These are phyloP conservation scores for Archivesica marissinica DNA, from an alignment of 1,140 invertebrate genomes.

Conservation along the genomic window DNA sequence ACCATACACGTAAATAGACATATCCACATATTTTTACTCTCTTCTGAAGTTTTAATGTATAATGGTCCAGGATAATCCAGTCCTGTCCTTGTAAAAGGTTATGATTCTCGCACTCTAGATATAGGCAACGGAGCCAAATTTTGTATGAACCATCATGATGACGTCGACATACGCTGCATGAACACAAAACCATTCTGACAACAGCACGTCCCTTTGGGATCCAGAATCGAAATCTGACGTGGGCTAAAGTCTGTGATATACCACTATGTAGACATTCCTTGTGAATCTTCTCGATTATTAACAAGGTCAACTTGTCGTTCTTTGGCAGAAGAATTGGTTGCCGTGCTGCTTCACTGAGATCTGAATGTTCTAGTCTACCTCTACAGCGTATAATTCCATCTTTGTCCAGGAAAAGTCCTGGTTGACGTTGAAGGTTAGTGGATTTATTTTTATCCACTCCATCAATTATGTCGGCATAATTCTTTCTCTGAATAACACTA, in stretches of 20 bases:
- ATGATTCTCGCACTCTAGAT: not conserved
- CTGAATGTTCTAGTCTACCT: constrained; percentile 39
- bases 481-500: no score
- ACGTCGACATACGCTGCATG: constrained; percentile 21
- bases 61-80: constrained; percentile 25
- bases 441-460: not conserved
- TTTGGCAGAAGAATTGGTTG: constrained; percentile 8
- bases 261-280: constrained; percentile 13
- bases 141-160: constrained; percentile 7
- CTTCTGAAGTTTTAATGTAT: not conserved
- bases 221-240: not conserved
- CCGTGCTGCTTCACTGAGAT: constrained; percentile 14
- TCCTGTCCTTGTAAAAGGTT: constrained; percentile 17
- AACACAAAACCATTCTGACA: not conserved
- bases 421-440: constrained; percentile 16
- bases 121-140: not conserved
- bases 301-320: not conserved
- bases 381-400: constrained; percentile 16
- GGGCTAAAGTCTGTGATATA: not conserved
- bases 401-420: not conserved
- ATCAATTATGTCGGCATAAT: no score
- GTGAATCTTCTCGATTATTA: not conserved
- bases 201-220: not conserved
- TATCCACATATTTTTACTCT: not conserved
- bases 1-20: constrained; percentile 31